Base-by-base conservation (phyloP, 1,140 invertebrate genomes). In the Radopholus similis region DNA sequence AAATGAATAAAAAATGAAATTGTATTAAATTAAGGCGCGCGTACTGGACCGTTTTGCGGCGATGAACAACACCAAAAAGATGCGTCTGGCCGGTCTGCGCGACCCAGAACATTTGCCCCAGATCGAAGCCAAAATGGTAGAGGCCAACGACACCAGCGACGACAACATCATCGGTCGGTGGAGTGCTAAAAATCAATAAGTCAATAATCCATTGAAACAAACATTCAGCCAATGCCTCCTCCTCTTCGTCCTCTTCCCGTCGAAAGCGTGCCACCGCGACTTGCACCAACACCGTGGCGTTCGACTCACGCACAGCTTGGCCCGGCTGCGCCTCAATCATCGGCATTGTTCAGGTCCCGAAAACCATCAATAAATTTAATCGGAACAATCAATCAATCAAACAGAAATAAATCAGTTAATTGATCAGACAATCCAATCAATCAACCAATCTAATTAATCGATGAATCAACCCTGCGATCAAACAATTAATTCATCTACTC, bases 261-360 rank as follows among this genome's bases (percentile, higher is more conserved):
- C 47, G 21, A 26, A 51, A 51, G 47, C 47, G 47, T 51, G 47
- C 47, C 23, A 51, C n/a, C n/a, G n/a, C n/a, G n/a, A n/a, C 47
- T 23, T 62, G 59, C 21, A 49, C 40, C 3, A 2, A 35, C 40
- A 62, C 15, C 26, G 30, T 51, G 18, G 37, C 18, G 21, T 64
- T 58, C 28, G 62, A 64, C 37, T 28, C 51, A 18, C 37, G 62
- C 21, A 59, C 21, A n/a, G 37, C 32, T 30, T 64, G 62, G 62
- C 9, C 51, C 4, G 13, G 18, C 0, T 64, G 62, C 30, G 37
- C 62, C 23, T 34, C 26, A 34, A 64, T 64, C 23, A 64, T 64
- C 30, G 32, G 47, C 23, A 26, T 34, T 5, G 37, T 64, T 28
- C 55, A n/a, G n/a, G n/a, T n/a, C n/a, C n/a, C n/a, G n/a, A n/a